These are phyloP conservation scores for Ectropis grisescens DNA, from an alignment of 1,140 invertebrate species.

Conservation along the genomic window DNA sequence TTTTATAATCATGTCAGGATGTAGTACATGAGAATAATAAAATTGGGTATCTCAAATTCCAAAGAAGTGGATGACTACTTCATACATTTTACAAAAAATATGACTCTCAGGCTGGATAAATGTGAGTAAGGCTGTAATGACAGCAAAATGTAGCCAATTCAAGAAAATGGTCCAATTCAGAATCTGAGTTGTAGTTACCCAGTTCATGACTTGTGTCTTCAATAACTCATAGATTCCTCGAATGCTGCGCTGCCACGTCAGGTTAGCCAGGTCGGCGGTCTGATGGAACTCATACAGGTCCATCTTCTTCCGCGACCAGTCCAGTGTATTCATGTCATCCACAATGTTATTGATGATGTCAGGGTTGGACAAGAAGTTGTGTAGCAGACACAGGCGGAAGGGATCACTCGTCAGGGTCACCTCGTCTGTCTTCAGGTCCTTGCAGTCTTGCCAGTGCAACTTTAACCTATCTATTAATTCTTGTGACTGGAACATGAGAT, in stretches of 20 bases:
- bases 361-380: slow-evolving; percentile 70
- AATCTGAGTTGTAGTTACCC: too few species aligned
- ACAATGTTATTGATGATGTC: slow-evolving; percentile 72
- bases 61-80: too few species aligned
- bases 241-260: slow-evolving; percentile 69
- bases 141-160: too few species aligned
- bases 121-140: too few species aligned
- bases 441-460: slow-evolving; percentile 37
- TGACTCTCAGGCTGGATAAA: too few species aligned
- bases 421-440: slow-evolving; percentile 29
- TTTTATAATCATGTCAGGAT: too few species aligned
- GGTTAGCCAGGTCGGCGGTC: slow-evolving; percentile 73
- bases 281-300: slow-evolving; percentile 82
- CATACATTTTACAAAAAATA: too few species aligned
- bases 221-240: slow-evolving; percentile 70
- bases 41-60: too few species aligned
- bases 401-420: slow-evolving; percentile 42
- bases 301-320: slow-evolving; percentile 75
- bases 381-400: slow-evolving; percentile 71
- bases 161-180: too few species aligned
- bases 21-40: too few species aligned
- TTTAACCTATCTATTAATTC: slow-evolving; percentile 42
- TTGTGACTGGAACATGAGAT: slow-evolving; percentile 29
- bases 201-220: slow-evolving; percentile 71
- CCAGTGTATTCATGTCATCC: slow-evolving; percentile 74